phyloP scores from a whole-genome alignment of 2,797 vertebrate species.

The Cirrhinus mrigala region DNA sequence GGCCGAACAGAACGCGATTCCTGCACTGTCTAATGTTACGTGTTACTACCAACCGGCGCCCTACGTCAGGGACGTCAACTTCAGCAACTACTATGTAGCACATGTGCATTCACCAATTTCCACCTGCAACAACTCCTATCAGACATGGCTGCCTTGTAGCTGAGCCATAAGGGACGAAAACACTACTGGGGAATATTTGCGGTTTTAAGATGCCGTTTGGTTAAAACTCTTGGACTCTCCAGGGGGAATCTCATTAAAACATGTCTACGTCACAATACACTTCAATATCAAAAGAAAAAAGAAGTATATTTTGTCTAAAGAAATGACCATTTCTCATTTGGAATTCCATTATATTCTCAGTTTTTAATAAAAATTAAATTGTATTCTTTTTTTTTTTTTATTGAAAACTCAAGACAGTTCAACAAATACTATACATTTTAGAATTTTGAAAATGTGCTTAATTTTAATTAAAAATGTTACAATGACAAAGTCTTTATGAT shows the following conservation, averaged over 20 bases:
- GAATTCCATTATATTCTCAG: not conserved
- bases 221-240: not conserved
- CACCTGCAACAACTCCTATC: constrained; percentile 81
- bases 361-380: not conserved
- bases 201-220: not conserved
- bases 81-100: constrained; percentile 92
- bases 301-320: not conserved
- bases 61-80: constrained; percentile 87
- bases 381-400: too few relatives aligned
- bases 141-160: constrained; percentile 89
- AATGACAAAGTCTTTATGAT: not conserved
- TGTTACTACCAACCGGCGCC: constrained; percentile 93
- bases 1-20: constrained; percentile 92
- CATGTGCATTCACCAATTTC: constrained; percentile 88
- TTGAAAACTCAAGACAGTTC: not conserved
- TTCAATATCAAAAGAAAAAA: not conserved
- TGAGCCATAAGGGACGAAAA: constrained; percentile 57
- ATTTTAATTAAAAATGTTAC: not conserved
- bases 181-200: not conserved
- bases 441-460: not conserved
- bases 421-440: not conserved
- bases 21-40: constrained; percentile 87
- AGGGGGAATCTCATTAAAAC: not conserved
- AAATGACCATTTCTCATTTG: not conserved
- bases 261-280: not conserved